Conservation (phyloP, 1,140 invertebrate species). For the Apocrypta bakeri region DNA sequence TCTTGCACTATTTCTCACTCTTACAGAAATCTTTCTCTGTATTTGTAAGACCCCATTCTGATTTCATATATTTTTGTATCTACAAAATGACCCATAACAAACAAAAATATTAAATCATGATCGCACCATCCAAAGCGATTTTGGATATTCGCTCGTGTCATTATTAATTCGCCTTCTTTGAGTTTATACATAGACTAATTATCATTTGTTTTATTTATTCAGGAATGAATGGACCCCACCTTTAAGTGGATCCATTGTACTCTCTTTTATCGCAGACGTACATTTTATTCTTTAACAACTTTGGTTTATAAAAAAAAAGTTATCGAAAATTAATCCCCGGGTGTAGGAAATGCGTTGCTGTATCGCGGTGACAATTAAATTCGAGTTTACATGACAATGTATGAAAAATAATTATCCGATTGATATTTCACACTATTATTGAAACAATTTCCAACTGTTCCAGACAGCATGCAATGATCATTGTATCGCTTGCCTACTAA, state of each 20-base stretch:
- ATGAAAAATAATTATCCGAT: slow-evolving; percentile 44
- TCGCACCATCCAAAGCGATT: not conserved
- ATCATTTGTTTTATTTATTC: slow-evolving; percentile 20
- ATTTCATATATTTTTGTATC: not conserved
- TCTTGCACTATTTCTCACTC: not conserved
- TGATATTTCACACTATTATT: slow-evolving; percentile 24
- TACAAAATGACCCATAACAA: slow-evolving; percentile 39
- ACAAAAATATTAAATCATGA: slow-evolving; percentile 28
- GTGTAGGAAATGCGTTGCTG: slow-evolving; percentile 23
- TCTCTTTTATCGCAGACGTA: slow-evolving; percentile 26
- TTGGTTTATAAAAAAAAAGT: slow-evolving; percentile 45
- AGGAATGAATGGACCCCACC: slow-evolving; percentile 17
- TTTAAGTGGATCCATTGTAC: not conserved
- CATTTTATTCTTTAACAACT: slow-evolving; percentile 40
- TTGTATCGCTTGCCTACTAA: slow-evolving; percentile 49
- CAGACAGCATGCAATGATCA: slow-evolving; percentile 51
- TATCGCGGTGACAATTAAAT: slow-evolving; percentile 32
- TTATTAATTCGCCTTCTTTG: not conserved
- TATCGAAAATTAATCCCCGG: slow-evolving; percentile 31
- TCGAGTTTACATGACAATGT: slow-evolving; percentile 17
- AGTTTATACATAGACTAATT: slow-evolving; percentile 31
- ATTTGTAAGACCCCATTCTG: not conserved
- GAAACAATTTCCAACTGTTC: slow-evolving; percentile 46
- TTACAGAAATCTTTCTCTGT: slow-evolving; percentile 6
- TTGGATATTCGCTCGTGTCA: slow-evolving; percentile 24